These are phyloP conservation scores for Ophion slaviceki DNA, from an alignment of 2,888 invertebrate species.

Conservation along the genomic window DNA sequence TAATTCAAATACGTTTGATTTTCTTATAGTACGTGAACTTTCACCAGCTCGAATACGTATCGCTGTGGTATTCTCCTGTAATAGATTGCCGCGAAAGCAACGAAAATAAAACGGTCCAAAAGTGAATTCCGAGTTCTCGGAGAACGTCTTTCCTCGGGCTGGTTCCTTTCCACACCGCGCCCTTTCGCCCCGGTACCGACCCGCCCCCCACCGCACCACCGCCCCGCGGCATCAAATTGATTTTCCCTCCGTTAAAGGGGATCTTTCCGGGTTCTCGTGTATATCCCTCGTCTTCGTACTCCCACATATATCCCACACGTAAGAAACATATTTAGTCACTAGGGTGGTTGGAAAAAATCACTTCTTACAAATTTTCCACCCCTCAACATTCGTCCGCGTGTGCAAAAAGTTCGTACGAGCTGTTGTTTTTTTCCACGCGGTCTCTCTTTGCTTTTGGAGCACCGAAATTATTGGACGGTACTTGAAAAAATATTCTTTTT, in stretches of 20 bases:
- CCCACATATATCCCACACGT: not conserved
- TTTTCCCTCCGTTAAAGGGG: slow-evolving; percentile 77
- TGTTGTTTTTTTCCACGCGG: too few species aligned
- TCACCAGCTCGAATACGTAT: not conserved
- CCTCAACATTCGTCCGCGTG: not conserved
- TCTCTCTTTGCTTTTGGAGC: too few species aligned
- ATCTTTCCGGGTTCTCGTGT: slow-evolving; percentile 68
- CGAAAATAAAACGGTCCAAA: slow-evolving; percentile 31
- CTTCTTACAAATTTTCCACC: not conserved
- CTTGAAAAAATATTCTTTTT: too few species aligned
- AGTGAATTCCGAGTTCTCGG: slow-evolving; percentile 45
- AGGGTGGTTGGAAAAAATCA: slow-evolving; percentile 2
- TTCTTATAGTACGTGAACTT: slow-evolving; percentile 32
- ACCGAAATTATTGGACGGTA: too few species aligned
- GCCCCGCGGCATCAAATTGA: slow-evolving; percentile 75
- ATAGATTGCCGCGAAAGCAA: slow-evolving; percentile 5
- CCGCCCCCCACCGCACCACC: slow-evolving; percentile 53
- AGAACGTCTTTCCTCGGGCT: slow-evolving; percentile 53
- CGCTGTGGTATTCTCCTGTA: not conserved
- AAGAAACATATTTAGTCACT: slow-evolving; percentile 9
- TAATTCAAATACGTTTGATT: not conserved
- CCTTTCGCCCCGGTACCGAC: slow-evolving; percentile 60
- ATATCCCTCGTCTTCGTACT: slow-evolving; percentile 15
- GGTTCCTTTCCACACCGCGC: slow-evolving; percentile 63
- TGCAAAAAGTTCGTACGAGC: too few species aligned